Base-by-base conservation (phyloP, 2,113 vertebrate genomes). In the Grammomys dolichurus region DNA sequence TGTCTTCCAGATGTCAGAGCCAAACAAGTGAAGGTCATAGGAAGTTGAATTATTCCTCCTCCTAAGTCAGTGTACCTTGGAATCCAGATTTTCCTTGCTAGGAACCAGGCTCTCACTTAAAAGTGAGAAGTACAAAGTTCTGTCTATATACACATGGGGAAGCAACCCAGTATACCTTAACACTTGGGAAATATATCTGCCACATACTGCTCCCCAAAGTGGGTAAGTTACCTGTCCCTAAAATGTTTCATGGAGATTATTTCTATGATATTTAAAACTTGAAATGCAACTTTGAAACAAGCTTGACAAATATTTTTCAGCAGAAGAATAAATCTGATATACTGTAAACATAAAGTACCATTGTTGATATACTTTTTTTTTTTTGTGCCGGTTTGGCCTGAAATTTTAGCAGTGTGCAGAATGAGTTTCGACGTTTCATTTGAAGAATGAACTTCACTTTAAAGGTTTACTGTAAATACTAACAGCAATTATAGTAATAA, bases 391-490 rank as follows among this genome's bases (percentile, higher is more conserved):
- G 65, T 93, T 94, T 94, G 51, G 80, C 67, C 17, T 90, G 72
- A 94, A 91, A 56, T 88, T 94, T 93, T 86, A 88, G 17, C 65
- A 95, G 87, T n/a, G 33, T 75, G 28, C n/a, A 51, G 20, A 87
- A 84, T 70, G 43, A 40, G 11, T n/a, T 88, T 19, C 46, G 5
- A 86, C 67, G 10, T 75, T 92, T 87, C 19, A 87, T 75, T 90
- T 95, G 46, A 88, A 75, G 31, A 91, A 89, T 92, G 24, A 94
- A 17, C 70, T 86, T 93, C 12, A 76, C 91, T 95, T 93, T 92
- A 46, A 73, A 82, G 86, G 72, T 43, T 92, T 73, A 67, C 2
- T 65, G 6, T 73, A 65, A 93, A 26, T 60, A 77, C 20, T 87
- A 93, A 63, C 19, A 13, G 33, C n/a, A 88, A 40, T 28, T 60